These are phyloP conservation scores for Oxyura jamaicensis DNA, from an alignment of 2,113 vertebrate species.

Conservation along the genomic window DNA sequence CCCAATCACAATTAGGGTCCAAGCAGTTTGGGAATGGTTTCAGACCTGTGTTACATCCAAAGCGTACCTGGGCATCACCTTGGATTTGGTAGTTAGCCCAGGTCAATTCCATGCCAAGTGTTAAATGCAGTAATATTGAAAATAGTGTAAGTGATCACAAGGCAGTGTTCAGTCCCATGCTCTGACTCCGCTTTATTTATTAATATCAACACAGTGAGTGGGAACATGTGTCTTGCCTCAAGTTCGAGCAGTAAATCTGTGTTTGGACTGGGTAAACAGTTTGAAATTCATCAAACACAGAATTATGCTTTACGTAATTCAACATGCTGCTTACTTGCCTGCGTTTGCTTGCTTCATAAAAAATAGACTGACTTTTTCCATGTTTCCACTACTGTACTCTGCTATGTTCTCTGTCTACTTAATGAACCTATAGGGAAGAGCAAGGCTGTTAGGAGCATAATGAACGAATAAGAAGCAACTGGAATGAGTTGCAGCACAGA, in stretches of 20 bases:
- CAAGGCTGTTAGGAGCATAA: background rate
- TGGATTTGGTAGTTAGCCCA: background rate
- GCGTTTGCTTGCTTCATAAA: background rate
- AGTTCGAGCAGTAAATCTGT: background rate
- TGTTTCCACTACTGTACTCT: background rate
- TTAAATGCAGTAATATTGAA: background rate
- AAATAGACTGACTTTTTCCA: background rate
- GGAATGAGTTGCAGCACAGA: background rate
- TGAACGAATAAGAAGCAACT: background rate
- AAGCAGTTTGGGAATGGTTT: background rate
- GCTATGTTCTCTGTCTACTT: background rate
- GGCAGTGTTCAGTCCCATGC: background rate
- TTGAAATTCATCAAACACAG: background rate
- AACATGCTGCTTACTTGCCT: background rate
- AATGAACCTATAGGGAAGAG: background rate
- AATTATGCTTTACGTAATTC: conserved; percentile 1
- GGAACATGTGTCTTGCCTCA: background rate
- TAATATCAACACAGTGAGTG: background rate
- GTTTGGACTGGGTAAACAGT: background rate
- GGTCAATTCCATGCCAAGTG: background rate
- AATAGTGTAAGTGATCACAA: background rate
- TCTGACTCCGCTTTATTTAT: background rate
- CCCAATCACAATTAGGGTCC: background rate
- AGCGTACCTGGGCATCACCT: background rate
- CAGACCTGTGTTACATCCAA: background rate